Conservation (phyloP, 2,797 vertebrate species). For the Sebastes elongatus region DNA sequence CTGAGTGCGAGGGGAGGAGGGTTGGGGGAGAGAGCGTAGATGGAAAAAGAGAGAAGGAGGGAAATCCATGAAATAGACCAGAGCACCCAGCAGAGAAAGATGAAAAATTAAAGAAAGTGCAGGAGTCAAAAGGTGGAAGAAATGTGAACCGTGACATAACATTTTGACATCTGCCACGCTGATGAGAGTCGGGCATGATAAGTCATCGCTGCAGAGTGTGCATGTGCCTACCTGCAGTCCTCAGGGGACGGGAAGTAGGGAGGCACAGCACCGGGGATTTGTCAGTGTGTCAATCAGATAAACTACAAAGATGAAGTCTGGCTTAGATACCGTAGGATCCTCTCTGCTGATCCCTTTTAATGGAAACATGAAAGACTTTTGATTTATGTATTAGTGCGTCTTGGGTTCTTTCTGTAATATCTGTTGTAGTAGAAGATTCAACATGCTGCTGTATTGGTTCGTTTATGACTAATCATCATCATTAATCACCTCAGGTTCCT, state of each 20-base stretch:
- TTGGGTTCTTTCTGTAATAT: not conserved
- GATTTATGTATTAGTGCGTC: not conserved
- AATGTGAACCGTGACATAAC: not conserved
- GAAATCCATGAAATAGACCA: not conserved
- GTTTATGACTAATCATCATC: no score
- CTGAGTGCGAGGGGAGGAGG: not conserved
- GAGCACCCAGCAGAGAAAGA: not conserved
- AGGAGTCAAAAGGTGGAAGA: not conserved
- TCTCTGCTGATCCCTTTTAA: not conserved
- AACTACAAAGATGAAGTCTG: not conserved
- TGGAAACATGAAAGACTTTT: not conserved
- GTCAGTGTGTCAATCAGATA: conserved; percentile 23
- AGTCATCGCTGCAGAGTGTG: not conserved
- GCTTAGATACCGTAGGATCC: not conserved
- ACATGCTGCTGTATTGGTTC: not conserved
- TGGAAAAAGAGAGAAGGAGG: not conserved
- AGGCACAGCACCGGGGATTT: conserved; percentile 9
- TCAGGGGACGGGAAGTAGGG: not conserved
- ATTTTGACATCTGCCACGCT: conserved; percentile 17
- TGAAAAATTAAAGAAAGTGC: not conserved
- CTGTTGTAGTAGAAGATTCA: not conserved
- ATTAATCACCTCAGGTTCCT: no score
- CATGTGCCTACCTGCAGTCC: not conserved
- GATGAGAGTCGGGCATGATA: conserved; percentile 8
- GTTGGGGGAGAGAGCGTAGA: no score